Evolutionary conservation across 2,888 invertebrate genomes (phyloP), one percentile per base, ranked within the genome.

Genomic region (Melinaea marsaeus): DNA sequence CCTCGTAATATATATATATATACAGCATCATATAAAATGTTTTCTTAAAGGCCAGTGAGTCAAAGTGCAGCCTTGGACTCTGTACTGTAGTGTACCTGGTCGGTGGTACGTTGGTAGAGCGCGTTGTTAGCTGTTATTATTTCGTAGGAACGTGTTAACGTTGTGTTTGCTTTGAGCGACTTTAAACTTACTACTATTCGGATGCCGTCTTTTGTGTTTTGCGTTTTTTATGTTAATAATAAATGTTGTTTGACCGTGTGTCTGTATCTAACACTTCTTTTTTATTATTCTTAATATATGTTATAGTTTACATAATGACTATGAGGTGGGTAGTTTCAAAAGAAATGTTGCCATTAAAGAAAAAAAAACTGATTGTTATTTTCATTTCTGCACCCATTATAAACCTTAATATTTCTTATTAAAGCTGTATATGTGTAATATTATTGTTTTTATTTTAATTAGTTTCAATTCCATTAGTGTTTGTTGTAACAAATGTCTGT

Each of bases 101-200:
- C 60, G 4, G 51, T 59, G n/a, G 47, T 57, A 59, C 22, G 68
- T 63, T 68, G 54, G 61, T 73, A 73, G 71, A 70, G 59, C 64
- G 72, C 65, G 67, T 69, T 70, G 67, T 71, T 74, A 69, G 71
- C 48, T 6, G 48, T 57, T 63, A 47, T 61, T 54, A 56, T 63
- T 35, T 66, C 56, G 67, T 67, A 68, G 67, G 67, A 56, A 47
- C 64, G 61, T 61, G 51, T 54, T 48, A 37, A 54, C 64, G 61
- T 66, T 65, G 57, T 65, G 67, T 69, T 65, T 58, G 64, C 55
- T 61, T 68, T 57, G 58, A 59, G 61, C 62, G 64, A 61, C 51
- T 60, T 58, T 64, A 62, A 55, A 60, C 4, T 22, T 13, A 37
- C 37, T 55, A 54, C 32, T 58, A 37, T 37, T 42, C 9, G 11